Evolutionary conservation across 2,888 invertebrate species (phyloP).

Genomic region (Pristionchus mayeri): DNA sequence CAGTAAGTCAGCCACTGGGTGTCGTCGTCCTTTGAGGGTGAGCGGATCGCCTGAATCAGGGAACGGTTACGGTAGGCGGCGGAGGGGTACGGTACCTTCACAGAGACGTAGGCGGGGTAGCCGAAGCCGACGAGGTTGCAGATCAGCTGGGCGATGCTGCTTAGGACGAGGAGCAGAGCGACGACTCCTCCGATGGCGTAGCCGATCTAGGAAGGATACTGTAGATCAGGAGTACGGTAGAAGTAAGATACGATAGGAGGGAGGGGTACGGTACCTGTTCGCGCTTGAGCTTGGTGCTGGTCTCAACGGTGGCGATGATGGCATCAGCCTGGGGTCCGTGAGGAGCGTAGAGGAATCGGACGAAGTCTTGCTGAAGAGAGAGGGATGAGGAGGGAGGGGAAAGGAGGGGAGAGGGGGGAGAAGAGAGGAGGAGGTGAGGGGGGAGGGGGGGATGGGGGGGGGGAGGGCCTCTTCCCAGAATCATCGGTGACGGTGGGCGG

Average conservation of each 20-base stretch:
- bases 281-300: constrained; percentile 51
- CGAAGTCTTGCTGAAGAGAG: no score
- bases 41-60: constrained; percentile 78
- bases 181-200: constrained; percentile 32
- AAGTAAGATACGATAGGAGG: no score
- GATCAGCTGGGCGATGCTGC: constrained; percentile 78
- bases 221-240: no score
- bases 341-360: constrained; percentile 52
- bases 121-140: constrained; percentile 67
- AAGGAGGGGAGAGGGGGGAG: no score
- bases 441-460: no score
- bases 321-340: constrained; percentile 54
- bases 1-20: constrained; percentile 94
- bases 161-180: constrained; percentile 52
- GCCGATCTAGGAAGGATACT: background rate
- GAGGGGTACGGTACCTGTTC: constrained; percentile 45
- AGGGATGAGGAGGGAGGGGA: no score
- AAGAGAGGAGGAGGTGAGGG: no score
- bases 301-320: constrained; percentile 51
- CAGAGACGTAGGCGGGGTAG: constrained; percentile 64
- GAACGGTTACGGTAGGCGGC: background rate
- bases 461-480: no score
- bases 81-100: constrained; percentile 51
- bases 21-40: constrained; percentile 77
- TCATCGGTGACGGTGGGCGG: no score